phyloP scores from a whole-genome alignment of 1,140 invertebrate genomes.

The Saccostrea echinata region DNA sequence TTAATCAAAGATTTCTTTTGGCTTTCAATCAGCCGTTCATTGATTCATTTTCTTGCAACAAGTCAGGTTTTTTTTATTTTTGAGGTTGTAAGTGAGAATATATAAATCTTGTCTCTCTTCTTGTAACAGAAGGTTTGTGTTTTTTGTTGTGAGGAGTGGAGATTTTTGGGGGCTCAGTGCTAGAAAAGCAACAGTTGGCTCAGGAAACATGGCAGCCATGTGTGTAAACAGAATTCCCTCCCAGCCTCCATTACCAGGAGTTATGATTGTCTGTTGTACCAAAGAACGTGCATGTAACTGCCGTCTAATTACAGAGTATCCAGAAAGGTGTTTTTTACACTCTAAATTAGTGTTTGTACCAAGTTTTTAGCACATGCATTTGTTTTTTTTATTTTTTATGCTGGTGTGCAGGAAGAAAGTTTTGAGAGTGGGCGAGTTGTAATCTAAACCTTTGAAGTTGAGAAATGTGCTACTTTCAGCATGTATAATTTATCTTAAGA shows the following conservation, averaged over 20 bases:
- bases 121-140: slow-evolving; percentile 5
- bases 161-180: background rate
- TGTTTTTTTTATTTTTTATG: background rate
- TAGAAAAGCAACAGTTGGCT: slow-evolving; percentile 22
- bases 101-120: background rate
- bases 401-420: background rate
- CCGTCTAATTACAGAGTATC: slow-evolving; percentile 7
- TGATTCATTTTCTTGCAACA: slow-evolving; percentile 29
- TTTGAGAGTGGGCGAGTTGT: slow-evolving; percentile 26
- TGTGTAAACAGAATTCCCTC: slow-evolving; percentile 25
- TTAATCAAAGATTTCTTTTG: slow-evolving; percentile 29
- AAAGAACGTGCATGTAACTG: slow-evolving; percentile 30
- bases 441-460: slow-evolving; percentile 24
- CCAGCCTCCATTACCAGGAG: slow-evolving; percentile 22
- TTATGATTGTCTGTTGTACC: slow-evolving; percentile 18
- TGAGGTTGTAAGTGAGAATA: slow-evolving; percentile 9
- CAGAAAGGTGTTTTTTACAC: slow-evolving; percentile 25
- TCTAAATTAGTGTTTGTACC: slow-evolving; percentile 7
- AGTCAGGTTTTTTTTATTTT: background rate
- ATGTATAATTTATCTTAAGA: slow-evolving; percentile 33
- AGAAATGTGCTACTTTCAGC: background rate
- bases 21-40: background rate
- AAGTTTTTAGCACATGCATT: slow-evolving; percentile 26
- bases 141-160: background rate
- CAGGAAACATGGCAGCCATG: slow-evolving; percentile 7